A percentile compares a stretch with the other conserved stretches of the same genome.
These are phyloP conservation scores for Acrossocheilus wenchowensis DNA, from an alignment of 2,797 vertebrate species.

Conservation along the genomic window DNA sequence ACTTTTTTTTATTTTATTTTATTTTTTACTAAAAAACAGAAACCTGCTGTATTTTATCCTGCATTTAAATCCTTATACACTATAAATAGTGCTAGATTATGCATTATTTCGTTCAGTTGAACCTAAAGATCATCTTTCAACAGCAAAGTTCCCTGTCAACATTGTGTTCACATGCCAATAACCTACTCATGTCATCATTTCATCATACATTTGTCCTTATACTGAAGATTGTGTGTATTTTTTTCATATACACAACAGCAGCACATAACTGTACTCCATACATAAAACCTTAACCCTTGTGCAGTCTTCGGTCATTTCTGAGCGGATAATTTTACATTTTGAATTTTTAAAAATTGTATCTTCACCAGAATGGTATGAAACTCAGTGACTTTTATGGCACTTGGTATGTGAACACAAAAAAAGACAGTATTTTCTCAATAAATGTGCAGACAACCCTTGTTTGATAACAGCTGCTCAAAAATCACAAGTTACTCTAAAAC, in stretches of 20 bases:
- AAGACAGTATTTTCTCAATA: not conserved
- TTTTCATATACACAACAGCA: too few species aligned
- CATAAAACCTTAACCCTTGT: too few species aligned
- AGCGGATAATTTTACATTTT: too few species aligned
- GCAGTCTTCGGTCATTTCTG: too few species aligned
- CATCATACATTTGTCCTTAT: not conserved
- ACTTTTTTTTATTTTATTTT: too few species aligned
- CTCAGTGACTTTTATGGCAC: too few species aligned
- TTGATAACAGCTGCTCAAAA: not conserved
- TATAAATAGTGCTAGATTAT: not conserved
- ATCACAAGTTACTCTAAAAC: not conserved
- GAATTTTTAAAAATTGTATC: too few species aligned
- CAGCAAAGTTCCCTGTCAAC: not conserved
- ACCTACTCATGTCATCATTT: not conserved
- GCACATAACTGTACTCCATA: too few species aligned
- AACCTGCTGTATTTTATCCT: not conserved
- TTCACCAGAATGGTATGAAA: too few species aligned
- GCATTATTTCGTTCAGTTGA: not conserved
- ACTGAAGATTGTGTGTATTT: not conserved
- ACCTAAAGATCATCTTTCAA: not conserved
- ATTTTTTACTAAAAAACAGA: not conserved
- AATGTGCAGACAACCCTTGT: not conserved
- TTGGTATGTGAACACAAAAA: too few species aligned
- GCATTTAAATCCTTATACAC: not conserved
- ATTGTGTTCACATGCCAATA: not conserved